Evolutionary conservation across 1,140 invertebrate genomes (phyloP).

Genomic region (Chionoecetes opilio): DNA sequence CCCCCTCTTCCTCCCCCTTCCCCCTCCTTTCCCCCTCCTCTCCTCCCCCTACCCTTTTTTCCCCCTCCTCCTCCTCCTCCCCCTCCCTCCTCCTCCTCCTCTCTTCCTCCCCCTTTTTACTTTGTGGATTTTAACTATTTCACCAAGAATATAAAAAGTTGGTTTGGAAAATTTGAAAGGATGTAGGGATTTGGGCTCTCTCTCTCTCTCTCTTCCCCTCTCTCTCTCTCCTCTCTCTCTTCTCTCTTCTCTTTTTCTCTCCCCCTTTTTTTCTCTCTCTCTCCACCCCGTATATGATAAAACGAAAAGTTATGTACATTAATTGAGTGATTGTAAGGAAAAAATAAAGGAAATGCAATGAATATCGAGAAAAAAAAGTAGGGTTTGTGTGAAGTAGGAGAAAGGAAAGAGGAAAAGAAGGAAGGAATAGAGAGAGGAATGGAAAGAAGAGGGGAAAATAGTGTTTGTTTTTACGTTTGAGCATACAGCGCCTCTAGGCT

Average conservation of each 20-base stretch:
- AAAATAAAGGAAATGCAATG: neutral
- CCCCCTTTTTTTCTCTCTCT: no score
- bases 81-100: neutral
- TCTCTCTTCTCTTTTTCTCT: no score
- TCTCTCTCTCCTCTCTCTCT: conserved; percentile 51
- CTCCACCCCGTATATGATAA: no score
- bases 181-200: no score
- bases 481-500: no score
- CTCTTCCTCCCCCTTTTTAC: no score
- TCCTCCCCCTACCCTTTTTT: neutral
- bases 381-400: neutral
- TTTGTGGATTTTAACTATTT: no score
- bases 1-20: neutral
- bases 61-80: neutral
- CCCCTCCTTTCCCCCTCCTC: neutral
- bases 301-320: no score
- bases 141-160: no score
- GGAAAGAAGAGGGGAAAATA: neutral
- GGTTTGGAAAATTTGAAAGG: no score
- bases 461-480: no score
- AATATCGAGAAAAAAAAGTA: neutral
- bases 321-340: neutral
- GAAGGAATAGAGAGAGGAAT: no score
- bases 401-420: neutral
- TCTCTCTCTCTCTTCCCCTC: conserved; percentile 31